A percentile compares a stretch with the other conserved stretches of the same genome.
These are phyloP conservation scores for Triplophysa yarkandensis DNA, from an alignment of 2,797 vertebrate species.

Conservation along the genomic window DNA sequence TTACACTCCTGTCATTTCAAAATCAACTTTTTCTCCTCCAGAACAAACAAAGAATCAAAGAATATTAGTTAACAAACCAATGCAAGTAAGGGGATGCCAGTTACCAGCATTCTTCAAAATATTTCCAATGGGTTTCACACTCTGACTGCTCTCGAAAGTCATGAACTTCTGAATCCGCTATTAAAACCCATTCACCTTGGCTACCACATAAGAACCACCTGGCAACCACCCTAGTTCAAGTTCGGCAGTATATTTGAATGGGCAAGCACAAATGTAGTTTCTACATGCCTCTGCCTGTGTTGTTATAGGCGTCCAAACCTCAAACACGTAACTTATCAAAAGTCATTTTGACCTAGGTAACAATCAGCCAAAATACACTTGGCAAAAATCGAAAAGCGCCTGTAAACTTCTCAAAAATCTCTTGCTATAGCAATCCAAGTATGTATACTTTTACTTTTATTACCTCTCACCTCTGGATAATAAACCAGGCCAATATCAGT, in stretches of 20 bases:
- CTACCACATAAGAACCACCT: no score
- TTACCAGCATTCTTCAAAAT: no score
- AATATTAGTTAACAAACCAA: no score
- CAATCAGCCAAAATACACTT: constrained; percentile 24
- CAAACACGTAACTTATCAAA: not conserved
- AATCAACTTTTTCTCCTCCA: no score
- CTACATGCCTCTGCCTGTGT: not conserved
- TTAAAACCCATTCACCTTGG: not conserved
- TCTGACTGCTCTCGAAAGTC: no score
- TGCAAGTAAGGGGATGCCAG: no score
- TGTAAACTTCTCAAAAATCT: constrained; percentile 7
- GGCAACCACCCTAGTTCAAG: not conserved
- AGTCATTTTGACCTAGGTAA: constrained; percentile 5
- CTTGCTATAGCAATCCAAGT: constrained; percentile 4
- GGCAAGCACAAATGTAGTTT: not conserved
- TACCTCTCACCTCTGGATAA: not conserved
- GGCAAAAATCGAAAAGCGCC: not conserved
- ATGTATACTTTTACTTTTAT: not conserved
- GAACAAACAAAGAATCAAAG: no score
- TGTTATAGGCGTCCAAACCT: not conserved
- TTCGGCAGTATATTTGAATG: not conserved
- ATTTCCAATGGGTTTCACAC: no score
- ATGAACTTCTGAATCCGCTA: no score
- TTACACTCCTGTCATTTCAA: no score
- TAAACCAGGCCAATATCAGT: constrained; percentile 15